phyloP scores from a whole-genome alignment of 2,888 invertebrate genomes.

The Macropis europaea region DNA sequence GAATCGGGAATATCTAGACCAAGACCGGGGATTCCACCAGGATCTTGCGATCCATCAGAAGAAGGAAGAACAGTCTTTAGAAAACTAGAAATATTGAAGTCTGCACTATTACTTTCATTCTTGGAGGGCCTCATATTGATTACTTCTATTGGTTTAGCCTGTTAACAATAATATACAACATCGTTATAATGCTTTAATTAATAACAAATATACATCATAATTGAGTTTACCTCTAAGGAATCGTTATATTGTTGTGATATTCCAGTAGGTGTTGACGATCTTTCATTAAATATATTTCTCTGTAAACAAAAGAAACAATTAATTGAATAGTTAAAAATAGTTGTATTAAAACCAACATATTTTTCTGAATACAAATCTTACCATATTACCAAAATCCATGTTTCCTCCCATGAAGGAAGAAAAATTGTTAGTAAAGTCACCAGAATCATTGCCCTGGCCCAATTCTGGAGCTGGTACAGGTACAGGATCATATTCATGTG shows the following conservation, averaged over 20 bases:
- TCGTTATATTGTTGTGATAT: conserved; percentile 73
- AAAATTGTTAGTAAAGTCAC: conserved; percentile 82
- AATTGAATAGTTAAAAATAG: neutral
- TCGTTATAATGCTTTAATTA: neutral
- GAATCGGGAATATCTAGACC: conserved; percentile 72
- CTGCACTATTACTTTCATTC: conserved; percentile 75
- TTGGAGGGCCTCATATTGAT: conserved; percentile 81
- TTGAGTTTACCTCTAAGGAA: conserved; percentile 72
- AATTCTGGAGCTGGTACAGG: conserved; percentile 73
- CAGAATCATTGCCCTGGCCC: conserved; percentile 65
- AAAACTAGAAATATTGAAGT: conserved; percentile 82
- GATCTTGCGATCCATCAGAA: conserved; percentile 72
- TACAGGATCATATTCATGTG: conserved; percentile 75
- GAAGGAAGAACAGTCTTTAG: conserved; percentile 82
- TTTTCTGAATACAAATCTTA: conserved; percentile 53
- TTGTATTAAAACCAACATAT: neutral
- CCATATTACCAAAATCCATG: conserved; percentile 82
- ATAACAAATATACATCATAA: neutral
- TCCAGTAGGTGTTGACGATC: conserved; percentile 69
- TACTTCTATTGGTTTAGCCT: conserved; percentile 83
- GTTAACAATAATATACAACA: conserved; percentile 24
- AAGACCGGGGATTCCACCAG: conserved; percentile 75
- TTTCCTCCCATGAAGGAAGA: conserved; percentile 85
- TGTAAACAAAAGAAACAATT: conserved; percentile 53
- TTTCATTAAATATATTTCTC: conserved; percentile 77